phyloP scores from a whole-genome alignment of 1,140 invertebrate genomes.

The Frieseomelitta varia region DNA sequence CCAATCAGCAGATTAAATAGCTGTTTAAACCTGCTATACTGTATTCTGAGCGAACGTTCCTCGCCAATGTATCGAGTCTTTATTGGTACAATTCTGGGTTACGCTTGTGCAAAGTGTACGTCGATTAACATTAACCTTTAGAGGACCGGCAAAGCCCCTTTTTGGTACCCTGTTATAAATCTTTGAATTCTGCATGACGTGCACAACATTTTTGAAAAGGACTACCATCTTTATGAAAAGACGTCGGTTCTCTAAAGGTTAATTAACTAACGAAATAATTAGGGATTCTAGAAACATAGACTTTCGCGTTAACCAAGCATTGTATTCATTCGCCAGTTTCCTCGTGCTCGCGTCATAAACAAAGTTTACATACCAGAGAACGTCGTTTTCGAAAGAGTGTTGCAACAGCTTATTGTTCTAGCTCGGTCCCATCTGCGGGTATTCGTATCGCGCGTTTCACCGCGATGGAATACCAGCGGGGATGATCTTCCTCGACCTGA shows the following conservation, averaged over 20 bases:
- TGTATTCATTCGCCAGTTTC: not conserved
- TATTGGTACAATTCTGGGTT: no score
- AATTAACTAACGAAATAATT: conserved; percentile 4
- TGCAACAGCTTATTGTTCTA: conserved; percentile 32
- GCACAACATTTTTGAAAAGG: no score
- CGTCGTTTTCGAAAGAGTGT: conserved; percentile 32
- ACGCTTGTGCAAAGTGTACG: no score
- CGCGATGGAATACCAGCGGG: conserved; percentile 7
- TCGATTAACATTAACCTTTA: not conserved
- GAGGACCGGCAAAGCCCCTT: no score
- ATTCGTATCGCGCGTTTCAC: conserved; percentile 20
- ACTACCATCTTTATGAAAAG: not conserved
- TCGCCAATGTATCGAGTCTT: not conserved
- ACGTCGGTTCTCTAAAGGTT: no score
- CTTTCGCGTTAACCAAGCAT: not conserved
- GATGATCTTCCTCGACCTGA: not conserved
- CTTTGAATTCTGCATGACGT: no score
- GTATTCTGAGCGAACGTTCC: not conserved
- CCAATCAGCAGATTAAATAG: conserved; percentile 36
- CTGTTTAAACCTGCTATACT: conserved; percentile 16
- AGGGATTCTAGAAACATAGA: not conserved
- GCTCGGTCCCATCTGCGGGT: conserved; percentile 32
- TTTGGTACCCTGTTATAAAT: no score
- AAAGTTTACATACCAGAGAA: conserved; percentile 17
- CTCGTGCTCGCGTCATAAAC: not conserved